Conservation (phyloP, 1,140 invertebrate species). For the Condylostylus longicornis region DNA sequence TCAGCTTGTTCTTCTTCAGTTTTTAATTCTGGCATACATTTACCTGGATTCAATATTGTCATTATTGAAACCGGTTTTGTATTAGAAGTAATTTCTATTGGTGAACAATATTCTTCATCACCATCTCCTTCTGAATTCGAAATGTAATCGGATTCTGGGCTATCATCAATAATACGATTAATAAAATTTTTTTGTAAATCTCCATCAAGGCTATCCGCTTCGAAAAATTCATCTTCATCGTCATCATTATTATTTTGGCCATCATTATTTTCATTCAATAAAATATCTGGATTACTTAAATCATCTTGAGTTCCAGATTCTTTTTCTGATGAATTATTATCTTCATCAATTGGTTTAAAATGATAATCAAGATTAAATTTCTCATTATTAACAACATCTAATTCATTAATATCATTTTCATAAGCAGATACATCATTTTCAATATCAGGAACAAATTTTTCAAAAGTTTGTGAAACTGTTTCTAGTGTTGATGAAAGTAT, state of each 20-base stretch:
- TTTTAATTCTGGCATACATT: constrained; percentile 29
- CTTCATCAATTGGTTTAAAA: constrained; percentile 6
- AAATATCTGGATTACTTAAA: neutral
- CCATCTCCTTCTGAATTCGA: constrained; percentile 10
- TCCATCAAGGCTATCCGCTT: neutral
- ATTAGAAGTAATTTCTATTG: no score
- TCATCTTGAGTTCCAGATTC: constrained; percentile 4
- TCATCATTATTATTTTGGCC: constrained; percentile 2
- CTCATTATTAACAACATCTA: constrained; percentile 23
- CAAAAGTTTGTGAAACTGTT: constrained; percentile 27
- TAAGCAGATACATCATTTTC: constrained; percentile 4
- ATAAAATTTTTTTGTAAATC: constrained; percentile 1
- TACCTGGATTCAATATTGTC: constrained; percentile 14
- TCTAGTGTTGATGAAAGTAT: constrained; percentile 27
- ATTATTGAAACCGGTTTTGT: constrained; percentile 1
- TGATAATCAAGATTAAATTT: constrained; percentile 28
- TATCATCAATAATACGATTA: neutral
- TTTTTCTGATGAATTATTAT: neutral
- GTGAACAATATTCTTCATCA: constrained; percentile 9
- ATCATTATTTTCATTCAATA: constrained; percentile 1
- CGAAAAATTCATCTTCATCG: constrained; percentile 1
- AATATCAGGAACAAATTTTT: constrained; percentile 13
- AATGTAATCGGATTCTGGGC: constrained; percentile 5
- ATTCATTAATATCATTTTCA: constrained; percentile 1
- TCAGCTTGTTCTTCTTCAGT: constrained; percentile 18